Evolutionary conservation across 2,888 invertebrate genomes (phyloP), one percentile per base, ranked within the genome.

Genomic region (Nasonia oneida): DNA sequence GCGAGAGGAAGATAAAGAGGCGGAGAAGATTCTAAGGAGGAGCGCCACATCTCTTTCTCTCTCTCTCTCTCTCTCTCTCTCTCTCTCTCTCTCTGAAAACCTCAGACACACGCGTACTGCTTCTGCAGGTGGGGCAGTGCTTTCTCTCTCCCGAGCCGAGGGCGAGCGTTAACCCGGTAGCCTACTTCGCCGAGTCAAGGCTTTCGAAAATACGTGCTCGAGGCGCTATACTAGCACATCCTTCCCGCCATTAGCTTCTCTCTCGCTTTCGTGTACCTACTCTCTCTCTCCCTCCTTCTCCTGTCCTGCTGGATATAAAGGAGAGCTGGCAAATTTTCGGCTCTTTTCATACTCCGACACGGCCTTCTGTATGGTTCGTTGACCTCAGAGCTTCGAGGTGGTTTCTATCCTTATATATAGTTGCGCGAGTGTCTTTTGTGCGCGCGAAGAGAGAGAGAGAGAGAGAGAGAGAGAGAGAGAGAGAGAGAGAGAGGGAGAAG

Each of bases 161-260:
- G 83, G 83, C 87, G 84, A 88, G 90, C 90, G 88, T 91, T 92
- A 93, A 93, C 92, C 93, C 88, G 91, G 91, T 93, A 92, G 92
- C 93, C 93, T 92, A 93, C 92, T 92, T 93, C 89, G 42, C 50
- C 74, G 71, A 61, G 47, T 61, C 87, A 85, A 89, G 91, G 91
- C 92, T 92, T 92, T 92, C 92, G 91, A 92, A 92, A 92, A 91
- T 91, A 90, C 90, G 90, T 78, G 61, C 83, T 73, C 75, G 75
- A 73, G 75, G 29, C 33, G 18, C 50, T 12, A 29, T 29, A 37
- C 57, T 50, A n/a, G 37, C 5, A 29, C 4, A 15, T 73, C 76
- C 81, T 84, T 80, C 76, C 71, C 37, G 73, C 71, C 61, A 75
- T 81, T 81, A 75, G 75, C 50, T 73, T 64, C 47, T 74, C 74